Base-by-base conservation (phyloP, 2,888 invertebrate species). In the Mythimna lalbum region DNA sequence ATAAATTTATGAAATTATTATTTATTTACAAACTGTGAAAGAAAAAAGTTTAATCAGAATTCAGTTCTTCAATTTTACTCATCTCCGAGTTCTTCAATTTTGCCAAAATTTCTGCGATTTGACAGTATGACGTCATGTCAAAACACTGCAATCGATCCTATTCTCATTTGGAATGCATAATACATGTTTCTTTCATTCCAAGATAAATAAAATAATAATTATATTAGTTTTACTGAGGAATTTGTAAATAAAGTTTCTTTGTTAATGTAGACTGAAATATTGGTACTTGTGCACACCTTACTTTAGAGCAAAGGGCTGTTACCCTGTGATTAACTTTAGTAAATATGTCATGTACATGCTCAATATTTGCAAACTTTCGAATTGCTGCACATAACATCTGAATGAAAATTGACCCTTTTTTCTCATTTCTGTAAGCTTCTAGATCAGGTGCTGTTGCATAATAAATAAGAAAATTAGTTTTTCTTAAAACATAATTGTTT, bases 371-470 rank as follows among this genome's bases (percentile, higher is more conserved):
- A 73, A 77, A 86, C 68, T 90, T 84, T 36, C 81, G 76, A 43
- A 96, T 86, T 19, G 85, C 83, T 17, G 73, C 72, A 82, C 96
- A 96, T 19, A 96, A 82, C 17, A 88, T 85, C 79, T 94, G 94
- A 71, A 96, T 94, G 69, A 96, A 96, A 78, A 96, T 86, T 14
- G 95, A 93, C 0, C 96, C 96, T 61, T 82, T 84, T 55, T 87
- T 77, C 65, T 90, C 90, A 83, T 90, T 84, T 83, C 96, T 92
- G 64, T 87, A 95, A 5, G 96, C 94, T 84, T 94, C 93, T 86
- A 92, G 91, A 81, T 93, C 93, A 9, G 95, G 94, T 60, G 94
- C 93, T 27, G 95, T 96, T 0, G 96, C 95, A 93, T 94, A 95
- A 76, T 91, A 95, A 19, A 95, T 89, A 6, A 95, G 87, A 55